These are phyloP conservation scores for Oegoconia quadripuncta DNA, from an alignment of 2,888 invertebrate genomes.

Conservation along the genomic window DNA sequence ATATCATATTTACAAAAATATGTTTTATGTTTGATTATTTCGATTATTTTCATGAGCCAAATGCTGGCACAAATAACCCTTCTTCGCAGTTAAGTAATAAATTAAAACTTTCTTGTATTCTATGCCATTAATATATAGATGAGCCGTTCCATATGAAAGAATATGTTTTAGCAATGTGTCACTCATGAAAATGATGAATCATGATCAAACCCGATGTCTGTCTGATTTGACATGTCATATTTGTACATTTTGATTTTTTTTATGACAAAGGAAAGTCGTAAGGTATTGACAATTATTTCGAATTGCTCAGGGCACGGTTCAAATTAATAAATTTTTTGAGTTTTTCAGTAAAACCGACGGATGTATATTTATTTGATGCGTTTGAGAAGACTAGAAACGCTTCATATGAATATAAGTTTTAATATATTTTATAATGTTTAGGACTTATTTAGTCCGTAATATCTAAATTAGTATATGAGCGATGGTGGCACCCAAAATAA, in stretches of 20 bases:
- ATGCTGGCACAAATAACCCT: too few relatives aligned
- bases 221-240: conserved; percentile 53
- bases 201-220: conserved; percentile 1
- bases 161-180: not conserved
- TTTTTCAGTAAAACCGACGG: conserved; percentile 35
- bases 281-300: too few relatives aligned
- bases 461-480: not conserved
- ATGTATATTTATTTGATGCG: conserved; percentile 29
- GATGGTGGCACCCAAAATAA: conserved; percentile 1
- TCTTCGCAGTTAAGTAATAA: too few relatives aligned
- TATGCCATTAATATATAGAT: too few relatives aligned
- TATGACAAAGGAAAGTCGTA: conserved; percentile 24
- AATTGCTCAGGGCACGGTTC: too few relatives aligned
- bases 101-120: too few relatives aligned
- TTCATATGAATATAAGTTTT: too few relatives aligned
- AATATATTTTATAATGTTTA: conserved; percentile 26
- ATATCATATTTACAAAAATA: conserved; percentile 67
- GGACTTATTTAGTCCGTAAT: conserved; percentile 42
- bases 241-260: conserved; percentile 56
- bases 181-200: conserved; percentile 18
- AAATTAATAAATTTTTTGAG: too few relatives aligned
- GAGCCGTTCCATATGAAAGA: too few relatives aligned
- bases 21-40: conserved; percentile 25
- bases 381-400: conserved; percentile 47
- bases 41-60: conserved; percentile 28